These are phyloP conservation scores for Halcyon leucocephala DNA, from an alignment of 2,797 vertebrate genomes.

Conservation along the genomic window DNA sequence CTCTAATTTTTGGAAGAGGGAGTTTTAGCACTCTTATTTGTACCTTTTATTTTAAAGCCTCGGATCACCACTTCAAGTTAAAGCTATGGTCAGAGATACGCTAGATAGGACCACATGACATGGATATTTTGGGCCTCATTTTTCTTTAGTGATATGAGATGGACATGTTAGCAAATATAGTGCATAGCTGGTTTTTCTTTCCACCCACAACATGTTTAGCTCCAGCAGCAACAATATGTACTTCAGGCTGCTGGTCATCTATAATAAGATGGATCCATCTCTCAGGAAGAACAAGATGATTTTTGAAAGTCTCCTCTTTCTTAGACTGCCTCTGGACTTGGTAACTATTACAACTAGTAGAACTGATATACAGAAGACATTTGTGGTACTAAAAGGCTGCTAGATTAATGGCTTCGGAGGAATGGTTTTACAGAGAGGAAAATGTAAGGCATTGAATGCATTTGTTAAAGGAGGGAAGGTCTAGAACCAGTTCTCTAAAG, in stretches of 20 bases:
- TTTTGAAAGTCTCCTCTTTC: not conserved
- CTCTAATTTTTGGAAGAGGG: not conserved
- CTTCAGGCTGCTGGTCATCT: not conserved
- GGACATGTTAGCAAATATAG: not conserved
- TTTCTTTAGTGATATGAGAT: constrained; percentile 8
- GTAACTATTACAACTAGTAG: not conserved
- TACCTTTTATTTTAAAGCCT: not conserved
- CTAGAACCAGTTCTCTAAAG: not conserved
- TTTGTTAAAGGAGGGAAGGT: not conserved
- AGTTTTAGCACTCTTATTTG: not conserved
- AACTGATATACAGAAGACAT: not conserved
- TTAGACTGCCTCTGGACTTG: not conserved
- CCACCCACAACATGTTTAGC: not conserved
- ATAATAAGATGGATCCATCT: not conserved
- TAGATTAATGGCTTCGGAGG: not conserved
- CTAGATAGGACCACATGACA: not conserved
- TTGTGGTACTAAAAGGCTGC: not conserved
- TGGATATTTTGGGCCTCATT: not conserved
- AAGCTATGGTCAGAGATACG: not conserved
- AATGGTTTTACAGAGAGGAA: not conserved
- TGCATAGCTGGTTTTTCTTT: not conserved
- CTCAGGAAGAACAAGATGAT: not conserved
- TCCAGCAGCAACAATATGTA: not conserved
- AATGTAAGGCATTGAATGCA: not conserved
- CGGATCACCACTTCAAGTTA: not conserved